Evolutionary conservation across 2,113 vertebrate genomes (phyloP).

Genomic region (Asarcornis scutulata): DNA sequence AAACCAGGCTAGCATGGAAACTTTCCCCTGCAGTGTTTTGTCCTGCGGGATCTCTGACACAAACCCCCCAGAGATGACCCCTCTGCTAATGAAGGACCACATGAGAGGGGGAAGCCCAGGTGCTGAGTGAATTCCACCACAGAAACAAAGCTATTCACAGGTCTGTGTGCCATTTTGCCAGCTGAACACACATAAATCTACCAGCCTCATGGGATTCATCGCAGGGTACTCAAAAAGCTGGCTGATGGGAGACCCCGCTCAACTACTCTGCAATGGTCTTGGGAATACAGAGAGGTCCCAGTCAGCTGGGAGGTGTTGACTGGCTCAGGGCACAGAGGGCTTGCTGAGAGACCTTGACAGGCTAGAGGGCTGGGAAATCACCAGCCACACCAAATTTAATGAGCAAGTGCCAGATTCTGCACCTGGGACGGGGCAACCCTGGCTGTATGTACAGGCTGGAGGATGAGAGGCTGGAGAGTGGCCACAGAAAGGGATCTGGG

Average conservation of each 20-base stretch:
- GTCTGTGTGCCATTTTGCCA: neutral
- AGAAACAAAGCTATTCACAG: accelerated
- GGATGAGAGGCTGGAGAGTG: too few species aligned
- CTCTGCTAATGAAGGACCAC: accelerated
- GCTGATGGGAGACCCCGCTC: neutral
- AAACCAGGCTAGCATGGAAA: neutral
- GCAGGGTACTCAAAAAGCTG: neutral
- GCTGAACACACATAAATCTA: neutral
- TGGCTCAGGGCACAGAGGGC: too few species aligned
- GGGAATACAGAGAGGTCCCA: neutral
- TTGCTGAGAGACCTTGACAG: too few species aligned
- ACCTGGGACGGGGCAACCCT: too few species aligned
- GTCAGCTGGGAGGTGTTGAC: neutral
- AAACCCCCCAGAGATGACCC: neutral
- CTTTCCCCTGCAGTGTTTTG: neutral
- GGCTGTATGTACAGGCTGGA: too few species aligned
- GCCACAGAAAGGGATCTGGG: too few species aligned
- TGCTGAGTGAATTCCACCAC: neutral
- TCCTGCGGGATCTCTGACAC: neutral
- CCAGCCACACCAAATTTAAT: too few species aligned
- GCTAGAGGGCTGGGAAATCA: too few species aligned
- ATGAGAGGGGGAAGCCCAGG: neutral
- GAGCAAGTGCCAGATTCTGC: too few species aligned
- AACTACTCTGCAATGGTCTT: neutral
- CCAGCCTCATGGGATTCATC: neutral